Base-by-base conservation (phyloP, 1,140 invertebrate genomes). In the Danaus plexippus region DNA sequence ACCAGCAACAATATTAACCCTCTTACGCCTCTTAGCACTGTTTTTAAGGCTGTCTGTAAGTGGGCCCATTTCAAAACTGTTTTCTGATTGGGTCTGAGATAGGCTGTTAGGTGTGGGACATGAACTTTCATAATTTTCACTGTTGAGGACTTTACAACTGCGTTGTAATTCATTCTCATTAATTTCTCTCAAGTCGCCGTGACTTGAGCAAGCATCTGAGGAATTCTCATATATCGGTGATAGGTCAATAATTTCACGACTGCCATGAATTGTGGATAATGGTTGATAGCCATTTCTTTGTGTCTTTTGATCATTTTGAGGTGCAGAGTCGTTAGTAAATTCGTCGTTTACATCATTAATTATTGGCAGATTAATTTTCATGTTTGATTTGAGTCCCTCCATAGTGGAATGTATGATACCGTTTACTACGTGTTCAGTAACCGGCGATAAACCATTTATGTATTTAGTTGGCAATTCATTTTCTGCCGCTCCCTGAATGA, bases 1-100 rank as follows among this genome's bases (percentile, higher is more conserved):
- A n/a, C 90, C 90, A 9, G 89, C 87, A 7, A 88, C 85, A 72
- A 91, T 91, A 49, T 91, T 91, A 0, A 91, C 90, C 60, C 89
- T 77, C 64, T 91, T 91, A 75, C 90, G 89, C 22, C 86, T 88
- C 52, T 83, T 87, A 53, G 88, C 88, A 59, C 88, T 88, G 62
- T 88, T 89, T 66, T 89, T 90, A 1, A 87, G 69, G 54, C 78
- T 84, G 46, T 88, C 87, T 11, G 82, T 84, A 9, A 87, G 61
- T 8, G 66, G 64, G 9, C 83, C 85, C 83, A 88, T 87, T 73
- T 88, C 87, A 65, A 88, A 87, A 52, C 87, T 88, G 54, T 85
- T 87, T 66, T 88, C 87, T 9, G 87, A 88, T 53, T 88, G 85
- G 11, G 87, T 88, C 73, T 88, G 85, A 5, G 87, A 87, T 43